Evolutionary conservation across 2,113 vertebrate species (phyloP).

Genomic region (Xyrauchen texanus): DNA sequence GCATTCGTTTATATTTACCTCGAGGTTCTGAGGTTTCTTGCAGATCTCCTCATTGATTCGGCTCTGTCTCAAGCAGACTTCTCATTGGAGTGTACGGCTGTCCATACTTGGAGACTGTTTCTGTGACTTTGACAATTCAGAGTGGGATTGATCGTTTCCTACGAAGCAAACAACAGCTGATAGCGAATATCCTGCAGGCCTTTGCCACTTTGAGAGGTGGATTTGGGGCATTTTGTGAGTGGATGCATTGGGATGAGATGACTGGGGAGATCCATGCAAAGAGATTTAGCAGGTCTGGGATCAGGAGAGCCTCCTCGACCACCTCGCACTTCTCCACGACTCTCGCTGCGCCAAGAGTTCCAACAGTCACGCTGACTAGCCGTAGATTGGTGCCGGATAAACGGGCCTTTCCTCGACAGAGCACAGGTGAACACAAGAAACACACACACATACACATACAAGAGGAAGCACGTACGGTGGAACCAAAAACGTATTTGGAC

Average conservation of each 20-base stretch:
- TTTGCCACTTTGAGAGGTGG: neutral
- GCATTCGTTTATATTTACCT: neutral
- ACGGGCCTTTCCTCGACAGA: constrained; percentile 38
- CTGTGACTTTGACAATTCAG: no score
- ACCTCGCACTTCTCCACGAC: constrained; percentile 27
- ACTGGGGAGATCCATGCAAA: constrained; percentile 64
- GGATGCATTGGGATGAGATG: constrained; percentile 54
- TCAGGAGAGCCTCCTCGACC: constrained; percentile 45
- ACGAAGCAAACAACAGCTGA: neutral
- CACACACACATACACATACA: neutral
- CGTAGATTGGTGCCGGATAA: constrained; percentile 59
- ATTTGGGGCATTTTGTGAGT: neutral
- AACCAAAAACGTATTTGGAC: neutral
- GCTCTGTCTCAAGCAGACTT: neutral
- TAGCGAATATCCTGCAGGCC: neutral
- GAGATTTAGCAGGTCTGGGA: constrained; percentile 54
- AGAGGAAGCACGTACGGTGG: neutral
- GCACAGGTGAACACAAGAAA: constrained; percentile 34
- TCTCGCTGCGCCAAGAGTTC: constrained; percentile 54
- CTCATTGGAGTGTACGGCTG: neutral
- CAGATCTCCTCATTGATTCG: neutral
- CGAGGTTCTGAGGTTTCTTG: no score
- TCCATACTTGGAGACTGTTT: no score
- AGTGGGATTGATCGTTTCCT: neutral
- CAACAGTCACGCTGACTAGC: constrained; percentile 73